Evolutionary conservation across 2,888 invertebrate species (phyloP).

Genomic region (Strigamia transsilvanica): DNA sequence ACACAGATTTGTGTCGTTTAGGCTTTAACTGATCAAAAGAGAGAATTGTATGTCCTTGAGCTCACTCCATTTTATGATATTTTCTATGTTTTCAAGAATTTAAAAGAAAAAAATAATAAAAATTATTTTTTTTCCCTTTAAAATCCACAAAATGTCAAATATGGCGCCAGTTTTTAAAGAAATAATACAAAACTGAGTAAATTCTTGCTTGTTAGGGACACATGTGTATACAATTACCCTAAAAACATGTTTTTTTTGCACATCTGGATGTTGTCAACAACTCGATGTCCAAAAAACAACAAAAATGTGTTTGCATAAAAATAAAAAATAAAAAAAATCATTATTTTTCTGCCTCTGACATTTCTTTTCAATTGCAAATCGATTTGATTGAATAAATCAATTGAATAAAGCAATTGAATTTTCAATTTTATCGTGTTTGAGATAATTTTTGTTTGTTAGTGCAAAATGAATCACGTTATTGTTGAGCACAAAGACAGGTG

Average conservation of each 20-base stretch:
- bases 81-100: neutral
- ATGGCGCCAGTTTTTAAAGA: neutral
- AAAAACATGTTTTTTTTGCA: too few species aligned
- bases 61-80: neutral
- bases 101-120: neutral
- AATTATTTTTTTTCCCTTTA: neutral
- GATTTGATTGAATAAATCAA: neutral
- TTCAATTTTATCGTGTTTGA: too few species aligned
- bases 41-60: neutral
- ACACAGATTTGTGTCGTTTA: conserved; percentile 21
- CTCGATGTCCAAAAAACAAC: neutral
- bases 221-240: too few species aligned
- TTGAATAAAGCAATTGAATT: too few species aligned
- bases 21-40: conserved; percentile 18
- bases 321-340: neutral
- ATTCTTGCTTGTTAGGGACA: too few species aligned
- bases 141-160: neutral
- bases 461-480: neutral
- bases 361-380: neutral
- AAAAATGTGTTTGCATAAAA: neutral
- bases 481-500: neutral
- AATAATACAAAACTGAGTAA: too few species aligned
- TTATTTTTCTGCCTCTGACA: neutral
- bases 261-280: neutral
- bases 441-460: neutral